Percentiles rank a stretch among this genome's conserved stretches.
Evolutionary conservation across 92 coral and sea anemone species (phyloP).

Genomic region (Diadumene lineata): DNA sequence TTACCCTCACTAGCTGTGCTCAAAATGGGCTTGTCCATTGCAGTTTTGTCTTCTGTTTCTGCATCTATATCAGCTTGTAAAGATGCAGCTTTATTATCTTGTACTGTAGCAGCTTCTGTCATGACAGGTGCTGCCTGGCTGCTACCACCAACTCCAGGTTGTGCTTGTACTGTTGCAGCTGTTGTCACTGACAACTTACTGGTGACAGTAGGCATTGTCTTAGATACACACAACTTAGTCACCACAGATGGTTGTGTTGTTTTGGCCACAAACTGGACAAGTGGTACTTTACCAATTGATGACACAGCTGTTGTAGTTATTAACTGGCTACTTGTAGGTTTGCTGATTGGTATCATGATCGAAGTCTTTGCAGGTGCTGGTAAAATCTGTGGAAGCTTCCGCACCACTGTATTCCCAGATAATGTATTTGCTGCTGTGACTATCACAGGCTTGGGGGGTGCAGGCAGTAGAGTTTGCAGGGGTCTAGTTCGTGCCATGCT

Average conservation of each 20-base stretch:
- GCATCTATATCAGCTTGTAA: not conserved
- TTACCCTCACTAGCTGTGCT: not conserved
- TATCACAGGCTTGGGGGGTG: slow-evolving; percentile 77
- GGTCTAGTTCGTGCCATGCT: slow-evolving; percentile 84
- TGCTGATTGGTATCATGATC: slow-evolving; percentile 62
- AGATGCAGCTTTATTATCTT: not conserved
- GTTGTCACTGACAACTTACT: slow-evolving; percentile 3
- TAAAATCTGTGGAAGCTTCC: slow-evolving; percentile 82
- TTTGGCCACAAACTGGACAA: slow-evolving; percentile 31
- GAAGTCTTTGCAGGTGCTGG: slow-evolving; percentile 98
- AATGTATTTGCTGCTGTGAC: slow-evolving; percentile 42
- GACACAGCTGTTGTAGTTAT: slow-evolving; percentile 57
- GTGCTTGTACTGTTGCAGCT: not conserved
- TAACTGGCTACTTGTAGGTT: slow-evolving; percentile 57
- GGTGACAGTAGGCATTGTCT: slow-evolving; percentile 1
- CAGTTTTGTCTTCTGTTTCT: not conserved
- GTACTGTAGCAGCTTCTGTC: not conserved
- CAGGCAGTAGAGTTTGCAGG: slow-evolving; percentile 88
- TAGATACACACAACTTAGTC: slow-evolving; percentile 11
- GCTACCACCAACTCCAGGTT: not conserved
- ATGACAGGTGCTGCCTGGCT: not conserved
- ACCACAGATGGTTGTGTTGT: slow-evolving; percentile 17
- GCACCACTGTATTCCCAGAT: slow-evolving; percentile 42
- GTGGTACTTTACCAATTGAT: slow-evolving; percentile 42
- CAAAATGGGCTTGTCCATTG: not conserved